These are phyloP conservation scores for Ctenodactylus gundi DNA, from an alignment of 2,113 vertebrate genomes.

Conservation along the genomic window DNA sequence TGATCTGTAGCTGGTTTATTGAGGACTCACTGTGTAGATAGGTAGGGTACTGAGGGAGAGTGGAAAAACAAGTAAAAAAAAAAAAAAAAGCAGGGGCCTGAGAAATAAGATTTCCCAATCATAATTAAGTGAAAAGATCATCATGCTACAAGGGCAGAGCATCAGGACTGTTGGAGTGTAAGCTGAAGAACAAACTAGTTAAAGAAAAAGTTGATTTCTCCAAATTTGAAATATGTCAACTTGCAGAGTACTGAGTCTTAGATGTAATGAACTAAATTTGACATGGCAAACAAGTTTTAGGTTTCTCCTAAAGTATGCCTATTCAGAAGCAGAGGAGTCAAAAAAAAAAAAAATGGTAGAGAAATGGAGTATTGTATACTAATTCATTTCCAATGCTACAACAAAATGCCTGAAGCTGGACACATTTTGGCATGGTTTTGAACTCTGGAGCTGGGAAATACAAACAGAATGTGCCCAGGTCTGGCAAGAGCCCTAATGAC, in stretches of 20 bases:
- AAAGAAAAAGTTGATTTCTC: background rate
- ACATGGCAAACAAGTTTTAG: background rate
- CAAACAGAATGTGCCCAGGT: background rate
- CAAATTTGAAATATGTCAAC: background rate
- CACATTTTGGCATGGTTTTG: too few relatives aligned
- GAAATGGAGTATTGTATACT: background rate
- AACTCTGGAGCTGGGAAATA: background rate
- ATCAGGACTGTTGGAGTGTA: background rate
- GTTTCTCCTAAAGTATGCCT: background rate
- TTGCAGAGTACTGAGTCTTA: background rate
- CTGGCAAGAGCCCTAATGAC: background rate
- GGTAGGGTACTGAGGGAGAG: background rate
- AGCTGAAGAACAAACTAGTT: background rate
- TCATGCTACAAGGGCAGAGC: background rate
- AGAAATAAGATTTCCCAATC: background rate
- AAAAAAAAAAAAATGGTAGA: background rate
- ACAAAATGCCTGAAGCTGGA: background rate
- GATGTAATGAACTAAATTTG: background rate
- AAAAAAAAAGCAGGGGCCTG: background rate
- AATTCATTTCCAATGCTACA: background rate
- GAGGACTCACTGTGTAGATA: background rate
- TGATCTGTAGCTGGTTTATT: background rate
- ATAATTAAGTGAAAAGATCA: background rate
- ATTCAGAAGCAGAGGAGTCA: background rate
- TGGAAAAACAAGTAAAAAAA: background rate